A percentile compares a stretch with the other conserved stretches of the same genome.
Evolutionary conservation across 2,113 vertebrate genomes (phyloP).

Genomic region (Paraplagusia blochii): DNA sequence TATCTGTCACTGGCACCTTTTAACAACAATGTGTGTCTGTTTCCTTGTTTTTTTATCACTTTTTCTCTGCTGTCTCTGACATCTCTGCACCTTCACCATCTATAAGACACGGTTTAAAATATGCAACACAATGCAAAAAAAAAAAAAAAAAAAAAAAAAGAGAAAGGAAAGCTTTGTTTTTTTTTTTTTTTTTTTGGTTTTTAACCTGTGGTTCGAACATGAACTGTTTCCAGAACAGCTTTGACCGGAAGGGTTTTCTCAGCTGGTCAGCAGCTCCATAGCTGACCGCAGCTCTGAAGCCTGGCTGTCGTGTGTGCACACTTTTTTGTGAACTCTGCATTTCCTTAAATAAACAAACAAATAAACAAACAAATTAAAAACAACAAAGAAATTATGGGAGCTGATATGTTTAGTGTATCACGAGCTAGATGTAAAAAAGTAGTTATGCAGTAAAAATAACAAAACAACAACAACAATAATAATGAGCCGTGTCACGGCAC

Average conservation of each 20-base stretch:
- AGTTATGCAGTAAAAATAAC: no score
- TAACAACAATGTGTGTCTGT: background rate
- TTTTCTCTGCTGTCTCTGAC: constrained; percentile 9
- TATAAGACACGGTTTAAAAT: constrained; percentile 4
- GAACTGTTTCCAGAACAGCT: no score
- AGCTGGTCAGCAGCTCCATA: background rate
- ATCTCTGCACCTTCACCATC: background rate
- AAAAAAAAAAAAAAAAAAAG: no score
- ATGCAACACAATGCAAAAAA: constrained; percentile 41
- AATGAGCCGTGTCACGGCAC: no score
- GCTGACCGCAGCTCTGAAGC: background rate
- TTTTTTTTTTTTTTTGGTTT: background rate
- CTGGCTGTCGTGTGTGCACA: background rate
- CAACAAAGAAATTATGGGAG: no score
- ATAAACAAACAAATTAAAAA: background rate
- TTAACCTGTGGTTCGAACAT: no score
- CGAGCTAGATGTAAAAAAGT: no score
- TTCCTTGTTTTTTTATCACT: background rate
- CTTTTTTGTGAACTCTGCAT: background rate
- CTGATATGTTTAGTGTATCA: no score
- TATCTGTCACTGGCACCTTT: background rate
- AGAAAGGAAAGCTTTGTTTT: no score
- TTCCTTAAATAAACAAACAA: background rate
- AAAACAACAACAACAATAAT: no score
- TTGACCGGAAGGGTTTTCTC: background rate